These are phyloP conservation scores for Kryptolebias ocellatus DNA, from an alignment of 2,797 vertebrate genomes.

Conservation along the genomic window DNA sequence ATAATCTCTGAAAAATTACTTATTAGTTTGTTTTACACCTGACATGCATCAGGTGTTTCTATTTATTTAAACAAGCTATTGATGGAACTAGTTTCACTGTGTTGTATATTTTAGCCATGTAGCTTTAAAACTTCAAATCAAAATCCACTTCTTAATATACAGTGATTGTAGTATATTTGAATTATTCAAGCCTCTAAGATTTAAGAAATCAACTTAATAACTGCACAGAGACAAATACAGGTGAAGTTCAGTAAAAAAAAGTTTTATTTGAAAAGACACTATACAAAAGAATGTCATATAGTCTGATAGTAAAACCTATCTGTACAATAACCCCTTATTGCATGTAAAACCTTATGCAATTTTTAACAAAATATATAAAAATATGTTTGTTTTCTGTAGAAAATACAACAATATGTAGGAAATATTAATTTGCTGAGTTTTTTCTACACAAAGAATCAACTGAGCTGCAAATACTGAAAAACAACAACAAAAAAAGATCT, in stretches of 20 bases:
- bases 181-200: background rate
- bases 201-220: background rate
- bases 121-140: background rate
- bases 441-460: constrained; percentile 8
- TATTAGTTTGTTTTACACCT: constrained; percentile 1
- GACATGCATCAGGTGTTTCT: background rate
- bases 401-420: constrained; percentile 31
- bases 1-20: background rate
- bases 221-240: constrained; percentile 14
- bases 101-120: too few relatives aligned
- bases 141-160: background rate
- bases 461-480: constrained; percentile 19
- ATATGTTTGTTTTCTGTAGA: constrained; percentile 23
- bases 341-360: constrained; percentile 31
- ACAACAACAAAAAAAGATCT: constrained; percentile 1
- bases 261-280: constrained; percentile 59
- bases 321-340: constrained; percentile 38
- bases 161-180: background rate
- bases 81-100: background rate
- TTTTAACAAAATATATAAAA: constrained; percentile 31
- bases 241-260: constrained; percentile 52
- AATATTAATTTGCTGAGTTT: constrained; percentile 6
- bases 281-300: constrained; percentile 50
- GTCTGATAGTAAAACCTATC: constrained; percentile 87
- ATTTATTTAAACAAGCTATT: background rate